phyloP scores from a whole-genome alignment of 1,140 invertebrate species.

The Neelides sp. region DNA sequence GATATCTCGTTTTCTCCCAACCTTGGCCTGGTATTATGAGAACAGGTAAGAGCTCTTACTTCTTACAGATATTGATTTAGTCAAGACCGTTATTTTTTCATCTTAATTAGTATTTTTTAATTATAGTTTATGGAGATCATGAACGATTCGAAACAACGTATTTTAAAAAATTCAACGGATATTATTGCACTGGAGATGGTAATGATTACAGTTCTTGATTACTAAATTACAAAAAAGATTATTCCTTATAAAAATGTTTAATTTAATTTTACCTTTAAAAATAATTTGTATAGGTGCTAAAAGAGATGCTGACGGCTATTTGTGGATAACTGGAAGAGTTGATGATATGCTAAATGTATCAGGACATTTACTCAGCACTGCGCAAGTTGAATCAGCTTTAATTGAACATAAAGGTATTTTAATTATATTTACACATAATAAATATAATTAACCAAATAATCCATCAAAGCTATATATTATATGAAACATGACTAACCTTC shows the following conservation, averaged over 20 bases:
- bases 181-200: constrained; percentile 93
- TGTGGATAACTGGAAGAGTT: constrained; percentile 92
- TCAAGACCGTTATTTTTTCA: too few relatives aligned
- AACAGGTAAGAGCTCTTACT: too few relatives aligned
- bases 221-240: too few relatives aligned
- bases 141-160: constrained; percentile 86
- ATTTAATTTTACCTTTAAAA: constrained; percentile 1
- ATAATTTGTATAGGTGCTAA: constrained; percentile 56
- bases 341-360: constrained; percentile 98
- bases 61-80: too few relatives aligned
- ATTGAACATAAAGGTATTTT: constrained; percentile 30
- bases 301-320: constrained; percentile 82
- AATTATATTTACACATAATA: too few relatives aligned
- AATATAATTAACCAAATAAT: too few relatives aligned
- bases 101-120: too few relatives aligned
- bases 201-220: too few relatives aligned
- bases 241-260: too few relatives aligned
- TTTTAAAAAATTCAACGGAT: constrained; percentile 89
- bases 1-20: constrained; percentile 80
- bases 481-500: too few relatives aligned
- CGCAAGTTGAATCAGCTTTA: constrained; percentile 46
- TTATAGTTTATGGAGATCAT: constrained; percentile 84
- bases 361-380: constrained; percentile 91
- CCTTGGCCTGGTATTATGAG: constrained; percentile 98
- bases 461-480: too few relatives aligned